A percentile compares a stretch with the other conserved stretches of the same genome.
phyloP scores from a whole-genome alignment of 2,888 invertebrate genomes.

The Rotaria socialis region DNA sequence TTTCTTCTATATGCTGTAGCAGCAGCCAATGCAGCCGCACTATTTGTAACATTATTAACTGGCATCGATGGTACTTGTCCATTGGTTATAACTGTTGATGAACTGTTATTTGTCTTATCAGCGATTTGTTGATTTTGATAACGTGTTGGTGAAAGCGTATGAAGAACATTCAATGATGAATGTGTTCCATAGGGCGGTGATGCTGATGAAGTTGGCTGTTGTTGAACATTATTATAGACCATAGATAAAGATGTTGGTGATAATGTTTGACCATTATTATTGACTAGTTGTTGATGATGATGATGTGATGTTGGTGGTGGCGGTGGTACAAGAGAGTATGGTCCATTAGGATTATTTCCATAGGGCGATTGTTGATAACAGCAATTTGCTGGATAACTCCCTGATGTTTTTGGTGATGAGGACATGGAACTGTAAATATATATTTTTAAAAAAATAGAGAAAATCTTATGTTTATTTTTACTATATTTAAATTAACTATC shows the following conservation, averaged over 20 bases:
- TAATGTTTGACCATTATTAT: background rate
- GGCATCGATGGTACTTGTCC: conserved; percentile 9
- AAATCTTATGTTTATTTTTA: background rate
- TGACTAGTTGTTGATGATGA: background rate
- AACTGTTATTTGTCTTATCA: conserved; percentile 18
- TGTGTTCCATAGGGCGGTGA: conserved; percentile 1
- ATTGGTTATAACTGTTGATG: background rate
- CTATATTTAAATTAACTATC: conserved; percentile 4
- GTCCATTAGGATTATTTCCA: background rate
- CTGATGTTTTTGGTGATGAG: conserved; percentile 31
- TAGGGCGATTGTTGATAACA: conserved; percentile 17
- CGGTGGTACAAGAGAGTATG: background rate
- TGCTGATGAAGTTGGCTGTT: background rate
- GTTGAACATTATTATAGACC: background rate
- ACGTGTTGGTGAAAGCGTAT: conserved; percentile 34
- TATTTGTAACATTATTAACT: conserved; percentile 26
- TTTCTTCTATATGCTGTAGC: conserved; percentile 22
- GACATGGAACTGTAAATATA: conserved; percentile 20
- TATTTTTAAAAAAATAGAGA: background rate
- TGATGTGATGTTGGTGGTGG: background rate
- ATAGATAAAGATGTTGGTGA: conserved; percentile 25
- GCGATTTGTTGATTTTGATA: conserved; percentile 20
- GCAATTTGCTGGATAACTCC: conserved; percentile 24
- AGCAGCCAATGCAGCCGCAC: conserved; percentile 19
- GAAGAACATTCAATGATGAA: conserved; percentile 20